Evolutionary conservation across 2,888 invertebrate species (phyloP).

Genomic region (Acanthosepion pharaonis): DNA sequence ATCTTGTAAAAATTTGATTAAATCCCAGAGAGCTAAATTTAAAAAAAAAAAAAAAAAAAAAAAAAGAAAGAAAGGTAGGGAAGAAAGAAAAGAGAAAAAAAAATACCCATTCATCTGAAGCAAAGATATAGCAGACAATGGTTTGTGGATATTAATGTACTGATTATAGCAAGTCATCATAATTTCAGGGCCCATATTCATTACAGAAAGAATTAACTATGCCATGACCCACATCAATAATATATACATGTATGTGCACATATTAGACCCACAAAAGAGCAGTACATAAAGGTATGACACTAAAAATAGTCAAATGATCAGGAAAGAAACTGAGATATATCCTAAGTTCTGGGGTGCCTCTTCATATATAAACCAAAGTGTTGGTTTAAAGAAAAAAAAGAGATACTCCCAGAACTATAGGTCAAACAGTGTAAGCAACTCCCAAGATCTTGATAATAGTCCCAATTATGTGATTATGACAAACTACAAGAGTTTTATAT

Average conservation of each 20-base stretch:
- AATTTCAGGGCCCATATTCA: not conserved
- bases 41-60: too few relatives aligned
- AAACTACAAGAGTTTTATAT: not conserved
- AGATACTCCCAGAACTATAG: not conserved
- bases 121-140: not conserved
- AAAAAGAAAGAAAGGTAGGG: too few relatives aligned
- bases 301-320: not conserved
- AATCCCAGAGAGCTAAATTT: too few relatives aligned
- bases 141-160: not conserved
- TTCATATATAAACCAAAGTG: not conserved
- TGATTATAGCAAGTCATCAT: not conserved
- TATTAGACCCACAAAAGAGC: not conserved
- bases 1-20: too few relatives aligned
- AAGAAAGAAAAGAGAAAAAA: too few relatives aligned
- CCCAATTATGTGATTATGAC: not conserved
- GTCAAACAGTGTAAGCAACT: not conserved
- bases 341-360: not conserved
- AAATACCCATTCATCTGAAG: not conserved
- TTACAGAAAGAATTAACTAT: not conserved
- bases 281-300: not conserved
- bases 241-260: not conserved
- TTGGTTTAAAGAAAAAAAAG: not conserved
- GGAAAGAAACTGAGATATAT: not conserved
- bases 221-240: not conserved
- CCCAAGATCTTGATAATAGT: not conserved